These are phyloP conservation scores for Synanthedon formicaeformis DNA, from an alignment of 2,888 invertebrate genomes.

Conservation along the genomic window DNA sequence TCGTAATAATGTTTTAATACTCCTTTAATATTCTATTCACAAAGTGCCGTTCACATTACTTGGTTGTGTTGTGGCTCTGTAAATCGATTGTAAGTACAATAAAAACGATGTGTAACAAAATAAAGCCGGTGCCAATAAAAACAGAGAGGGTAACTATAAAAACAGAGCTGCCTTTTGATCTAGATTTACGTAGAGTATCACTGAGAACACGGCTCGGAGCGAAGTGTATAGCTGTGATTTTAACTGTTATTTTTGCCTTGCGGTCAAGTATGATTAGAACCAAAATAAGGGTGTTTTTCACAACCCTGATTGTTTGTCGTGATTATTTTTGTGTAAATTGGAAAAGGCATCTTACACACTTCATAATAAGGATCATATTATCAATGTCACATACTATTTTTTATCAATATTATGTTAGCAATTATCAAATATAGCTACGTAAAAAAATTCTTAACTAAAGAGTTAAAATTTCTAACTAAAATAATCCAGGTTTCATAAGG, in stretches of 20 bases:
- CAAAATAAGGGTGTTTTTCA: too few relatives aligned
- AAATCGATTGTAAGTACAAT: constrained; percentile 44
- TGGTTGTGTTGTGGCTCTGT: constrained; percentile 5
- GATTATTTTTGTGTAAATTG: too few relatives aligned
- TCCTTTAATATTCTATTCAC: not conserved
- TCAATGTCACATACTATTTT: too few relatives aligned
- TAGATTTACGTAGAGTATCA: not conserved
- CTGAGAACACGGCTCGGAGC: not conserved
- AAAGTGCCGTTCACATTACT: not conserved
- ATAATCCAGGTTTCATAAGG: too few relatives aligned
- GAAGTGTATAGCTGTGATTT: constrained; percentile 2
- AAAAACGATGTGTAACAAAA: constrained; percentile 35
- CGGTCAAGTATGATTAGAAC: not conserved
- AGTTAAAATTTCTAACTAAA: too few relatives aligned
- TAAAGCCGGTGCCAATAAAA: constrained; percentile 34
- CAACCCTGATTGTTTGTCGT: too few relatives aligned
- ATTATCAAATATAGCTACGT: too few relatives aligned
- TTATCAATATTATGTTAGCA: too few relatives aligned
- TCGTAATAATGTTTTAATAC: too few relatives aligned
- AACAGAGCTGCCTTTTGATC: constrained; percentile 18
- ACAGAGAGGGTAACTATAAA: constrained; percentile 35
- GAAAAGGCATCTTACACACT: too few relatives aligned
- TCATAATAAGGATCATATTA: too few relatives aligned
- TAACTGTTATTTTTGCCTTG: constrained; percentile 3
- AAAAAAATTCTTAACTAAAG: too few relatives aligned